Percentiles rank a stretch among this genome's conserved stretches.
These are phyloP conservation scores for Zhengitettix transpicula DNA, from an alignment of 2,888 invertebrate genomes.

Conservation along the genomic window DNA sequence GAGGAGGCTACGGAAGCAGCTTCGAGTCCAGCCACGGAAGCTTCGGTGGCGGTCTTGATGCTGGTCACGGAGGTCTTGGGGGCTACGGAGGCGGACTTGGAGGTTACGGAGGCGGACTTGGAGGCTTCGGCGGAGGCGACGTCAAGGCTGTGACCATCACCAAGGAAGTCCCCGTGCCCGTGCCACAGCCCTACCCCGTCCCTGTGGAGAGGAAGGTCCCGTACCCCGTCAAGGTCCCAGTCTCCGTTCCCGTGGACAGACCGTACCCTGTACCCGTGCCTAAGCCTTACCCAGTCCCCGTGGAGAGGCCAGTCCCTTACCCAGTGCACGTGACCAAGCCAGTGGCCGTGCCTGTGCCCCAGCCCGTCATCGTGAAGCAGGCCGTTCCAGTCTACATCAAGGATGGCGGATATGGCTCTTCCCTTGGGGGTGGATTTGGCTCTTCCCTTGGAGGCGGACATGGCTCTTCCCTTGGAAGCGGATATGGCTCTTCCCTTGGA, in stretches of 20 bases:
- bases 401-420: neutral
- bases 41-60: neutral
- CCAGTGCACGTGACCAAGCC: constrained; percentile 22
- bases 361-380: constrained; percentile 33
- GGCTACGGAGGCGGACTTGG: neutral
- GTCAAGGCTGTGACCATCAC: constrained; percentile 9
- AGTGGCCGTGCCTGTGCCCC: constrained; percentile 29
- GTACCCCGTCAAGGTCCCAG: constrained; percentile 30
- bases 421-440: constrained; percentile 6
- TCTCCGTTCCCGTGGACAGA: constrained; percentile 28
- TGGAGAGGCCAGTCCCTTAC: constrained; percentile 23
- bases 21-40: neutral
- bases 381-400: constrained; percentile 32
- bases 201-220: constrained; percentile 21
- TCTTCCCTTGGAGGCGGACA: too few relatives aligned
- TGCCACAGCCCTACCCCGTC: constrained; percentile 25
- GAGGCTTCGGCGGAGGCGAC: constrained; percentile 1
- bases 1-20: neutral
- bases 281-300: constrained; percentile 22
- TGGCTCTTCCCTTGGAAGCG: too few relatives aligned
- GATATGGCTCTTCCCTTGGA: too few relatives aligned
- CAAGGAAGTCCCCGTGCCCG: constrained; percentile 10
- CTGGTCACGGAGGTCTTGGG: neutral
- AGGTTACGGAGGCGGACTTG: constrained; percentile 2
- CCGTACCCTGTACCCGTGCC: constrained; percentile 33